These are phyloP conservation scores for Babyrousa celebensis DNA, from an alignment of 2,797 vertebrate species.

Conservation along the genomic window DNA sequence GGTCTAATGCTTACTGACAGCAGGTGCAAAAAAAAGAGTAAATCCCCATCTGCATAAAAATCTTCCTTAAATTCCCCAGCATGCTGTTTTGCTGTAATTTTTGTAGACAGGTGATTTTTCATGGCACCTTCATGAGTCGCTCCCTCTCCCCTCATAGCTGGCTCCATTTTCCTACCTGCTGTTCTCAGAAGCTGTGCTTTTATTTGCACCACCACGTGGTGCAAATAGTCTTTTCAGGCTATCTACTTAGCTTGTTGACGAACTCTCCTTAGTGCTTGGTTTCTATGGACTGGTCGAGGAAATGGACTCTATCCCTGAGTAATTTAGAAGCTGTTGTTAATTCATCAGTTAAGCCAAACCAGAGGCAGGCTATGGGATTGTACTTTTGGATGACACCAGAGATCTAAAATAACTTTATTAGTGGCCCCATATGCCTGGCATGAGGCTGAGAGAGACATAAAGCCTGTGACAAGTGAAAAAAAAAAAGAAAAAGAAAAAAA, in stretches of 20 bases:
- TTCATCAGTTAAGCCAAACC: constrained; percentile 58
- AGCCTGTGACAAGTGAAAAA: no score
- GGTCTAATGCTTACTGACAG: constrained; percentile 90
- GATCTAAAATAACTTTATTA: constrained; percentile 53
- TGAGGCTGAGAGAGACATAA: no score
- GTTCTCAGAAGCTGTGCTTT: constrained; percentile 69
- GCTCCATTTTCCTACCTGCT: constrained; percentile 84
- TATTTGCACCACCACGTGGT: not conserved
- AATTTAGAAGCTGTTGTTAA: constrained; percentile 63
- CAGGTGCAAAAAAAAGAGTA: constrained; percentile 87
- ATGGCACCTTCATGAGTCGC: constrained; percentile 81
- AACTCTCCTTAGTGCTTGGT: constrained; percentile 49
- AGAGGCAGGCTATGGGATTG: not conserved
- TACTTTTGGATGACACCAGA: not conserved
- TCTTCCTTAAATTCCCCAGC: constrained; percentile 87
- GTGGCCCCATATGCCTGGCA: no score
- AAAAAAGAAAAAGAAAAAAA: not conserved
- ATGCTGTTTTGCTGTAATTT: constrained; percentile 90
- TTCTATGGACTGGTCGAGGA: not conserved
- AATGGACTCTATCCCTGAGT: constrained; percentile 21
- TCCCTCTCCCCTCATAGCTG: not conserved
- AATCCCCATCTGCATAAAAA: constrained; percentile 89
- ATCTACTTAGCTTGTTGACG: constrained; percentile 75
- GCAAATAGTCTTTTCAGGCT: constrained; percentile 55
- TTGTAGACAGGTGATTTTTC: constrained; percentile 91